phyloP scores from a whole-genome alignment of 2,113 vertebrate genomes.

The Syrrhaptes paradoxus region DNA sequence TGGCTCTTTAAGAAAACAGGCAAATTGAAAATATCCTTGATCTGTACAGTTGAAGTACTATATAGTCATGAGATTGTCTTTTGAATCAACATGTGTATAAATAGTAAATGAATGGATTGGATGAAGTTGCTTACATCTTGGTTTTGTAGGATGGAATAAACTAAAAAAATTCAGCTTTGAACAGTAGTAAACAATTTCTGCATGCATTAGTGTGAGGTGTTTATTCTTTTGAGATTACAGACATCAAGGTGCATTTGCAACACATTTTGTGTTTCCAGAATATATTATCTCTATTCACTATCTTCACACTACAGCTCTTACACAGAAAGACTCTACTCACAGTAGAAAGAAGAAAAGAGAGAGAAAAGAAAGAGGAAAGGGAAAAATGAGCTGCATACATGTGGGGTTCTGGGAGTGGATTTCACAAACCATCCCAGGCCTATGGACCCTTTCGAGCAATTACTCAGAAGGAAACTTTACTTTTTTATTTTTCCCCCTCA shows the following conservation, averaged over 20 bases:
- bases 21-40: background rate
- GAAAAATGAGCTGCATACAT: background rate
- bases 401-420: background rate
- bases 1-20: background rate
- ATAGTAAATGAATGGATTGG: conserved; percentile 17
- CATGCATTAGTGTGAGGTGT: background rate
- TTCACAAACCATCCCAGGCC: accelerated
- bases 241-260: conserved; percentile 16
- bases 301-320: background rate
- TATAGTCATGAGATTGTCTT: background rate
- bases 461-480: background rate
- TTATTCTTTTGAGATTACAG: conserved; percentile 1
- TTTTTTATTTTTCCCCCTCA: too few relatives aligned
- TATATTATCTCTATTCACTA: background rate
- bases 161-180: conserved; percentile 6
- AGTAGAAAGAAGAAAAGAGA: background rate
- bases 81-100: background rate
- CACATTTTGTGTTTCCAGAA: background rate
- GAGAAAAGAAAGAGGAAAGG: too few relatives aligned
- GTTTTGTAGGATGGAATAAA: conserved; percentile 17
- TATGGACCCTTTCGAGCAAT: background rate
- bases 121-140: background rate
- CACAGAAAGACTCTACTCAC: too few relatives aligned
- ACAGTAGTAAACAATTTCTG: conserved; percentile 16
- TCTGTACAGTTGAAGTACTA: background rate